These are phyloP conservation scores for Berghia stephanieae DNA, from an alignment of 1,140 invertebrate genomes.

Conservation along the genomic window DNA sequence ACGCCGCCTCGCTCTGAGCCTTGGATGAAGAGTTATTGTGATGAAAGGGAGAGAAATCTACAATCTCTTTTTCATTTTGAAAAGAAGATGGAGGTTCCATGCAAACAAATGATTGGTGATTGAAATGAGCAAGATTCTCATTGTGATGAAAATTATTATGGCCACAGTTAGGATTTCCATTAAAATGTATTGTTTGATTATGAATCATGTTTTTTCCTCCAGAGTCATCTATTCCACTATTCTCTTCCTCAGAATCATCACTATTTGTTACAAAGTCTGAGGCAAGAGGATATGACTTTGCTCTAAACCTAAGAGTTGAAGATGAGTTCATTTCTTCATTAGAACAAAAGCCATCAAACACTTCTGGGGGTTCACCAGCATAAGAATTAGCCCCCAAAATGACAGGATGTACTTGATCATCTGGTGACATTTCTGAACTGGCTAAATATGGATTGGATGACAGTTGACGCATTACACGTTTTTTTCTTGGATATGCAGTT, in stretches of 20 bases:
- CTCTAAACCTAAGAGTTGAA: not conserved
- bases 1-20: too few species aligned
- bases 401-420: slow-evolving; percentile 27
- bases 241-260: slow-evolving; percentile 20
- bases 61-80: too few species aligned
- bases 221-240: too few species aligned
- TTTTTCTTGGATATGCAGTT: slow-evolving; percentile 23
- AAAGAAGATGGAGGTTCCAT: too few species aligned
- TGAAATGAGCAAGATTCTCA: too few species aligned
- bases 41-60: too few species aligned
- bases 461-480: slow-evolving; percentile 25
- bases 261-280: slow-evolving; percentile 3
- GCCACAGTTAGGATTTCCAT: too few species aligned
- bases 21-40: too few species aligned
- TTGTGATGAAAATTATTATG: too few species aligned
- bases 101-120: too few species aligned
- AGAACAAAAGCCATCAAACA: not conserved
- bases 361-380: slow-evolving; percentile 10
- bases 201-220: too few species aligned
- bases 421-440: slow-evolving; percentile 30
- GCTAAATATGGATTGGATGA: slow-evolving; percentile 39
- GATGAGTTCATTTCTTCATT: slow-evolving; percentile 4
- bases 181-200: too few species aligned
- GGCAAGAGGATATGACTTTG: slow-evolving; percentile 26
- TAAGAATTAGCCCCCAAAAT: slow-evolving; percentile 29